Conservation (phyloP, 2,797 vertebrate species). For the Trematomus bernacchii region DNA sequence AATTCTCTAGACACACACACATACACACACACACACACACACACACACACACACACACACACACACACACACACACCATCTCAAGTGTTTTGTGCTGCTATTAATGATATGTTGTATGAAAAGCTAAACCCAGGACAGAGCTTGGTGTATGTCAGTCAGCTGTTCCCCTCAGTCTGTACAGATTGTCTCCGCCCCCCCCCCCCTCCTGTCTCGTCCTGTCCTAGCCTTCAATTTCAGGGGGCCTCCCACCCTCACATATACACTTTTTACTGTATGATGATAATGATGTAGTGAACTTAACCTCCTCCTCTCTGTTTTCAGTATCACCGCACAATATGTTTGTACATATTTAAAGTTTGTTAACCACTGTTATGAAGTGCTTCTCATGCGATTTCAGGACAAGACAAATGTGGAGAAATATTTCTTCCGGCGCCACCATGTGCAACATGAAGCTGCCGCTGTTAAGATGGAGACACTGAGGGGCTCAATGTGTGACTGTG, state of each 20-base stretch:
- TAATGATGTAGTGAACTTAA: slow-evolving; percentile 61
- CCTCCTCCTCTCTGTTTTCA: slow-evolving; percentile 48
- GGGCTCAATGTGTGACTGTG: not conserved
- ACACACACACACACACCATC: too few species aligned
- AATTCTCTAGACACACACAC: not conserved
- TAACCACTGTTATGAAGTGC: slow-evolving; percentile 68
- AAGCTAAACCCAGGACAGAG: not conserved
- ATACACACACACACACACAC: not conserved
- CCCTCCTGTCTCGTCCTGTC: not conserved
- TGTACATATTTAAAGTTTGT: slow-evolving; percentile 88
- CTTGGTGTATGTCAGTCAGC: slow-evolving; percentile 14
- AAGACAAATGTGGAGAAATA: slow-evolving; percentile 3
- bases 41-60: too few species aligned
- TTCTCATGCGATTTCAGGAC: slow-evolving; percentile 12
- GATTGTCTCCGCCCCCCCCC: not conserved
- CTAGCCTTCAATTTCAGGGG: slow-evolving; percentile 7
- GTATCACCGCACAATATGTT: slow-evolving; percentile 84
- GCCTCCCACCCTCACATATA: not conserved
- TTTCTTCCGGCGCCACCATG: slow-evolving; percentile 4
- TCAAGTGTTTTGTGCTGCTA: slow-evolving; percentile 27
- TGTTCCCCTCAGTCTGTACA: slow-evolving; percentile 28
- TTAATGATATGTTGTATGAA: not conserved
- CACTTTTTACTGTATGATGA: slow-evolving; percentile 82
- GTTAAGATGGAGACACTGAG: not conserved
- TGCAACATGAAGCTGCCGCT: not conserved